Evolutionary conservation across 2,113 vertebrate species (phyloP), one percentile per base, ranked within the genome.

Genomic region (Hydropotes inermis): DNA sequence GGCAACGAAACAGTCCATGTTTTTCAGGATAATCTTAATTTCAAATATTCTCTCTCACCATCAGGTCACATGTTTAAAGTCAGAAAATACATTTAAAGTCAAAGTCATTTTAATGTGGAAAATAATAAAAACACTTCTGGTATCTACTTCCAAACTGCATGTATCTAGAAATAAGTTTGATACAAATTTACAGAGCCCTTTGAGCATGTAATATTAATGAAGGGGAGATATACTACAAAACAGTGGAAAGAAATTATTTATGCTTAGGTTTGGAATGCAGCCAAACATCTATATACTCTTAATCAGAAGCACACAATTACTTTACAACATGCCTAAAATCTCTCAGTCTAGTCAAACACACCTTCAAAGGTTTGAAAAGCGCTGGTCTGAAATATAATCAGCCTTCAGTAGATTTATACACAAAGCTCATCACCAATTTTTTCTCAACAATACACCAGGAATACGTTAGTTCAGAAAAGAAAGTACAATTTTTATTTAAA

Each of bases 1-100:
- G n/a, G 76, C 78, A 96, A 85, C 10, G 15, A 88, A 97, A 96
- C 30, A 90, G 43, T 94, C 15, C 87, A 50, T 52, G 45, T 67
- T 82, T 92, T 74, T 92, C 67, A 97, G n/a, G n/a, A 96, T 91
- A 61, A 96, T 55, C 50, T 97, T 94, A 43, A 87, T 57, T 97
- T 89, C 57, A 92, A 97, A 67, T 88, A 88, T 52, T 94, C 60
- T 91, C 50, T n/a, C 27, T 87, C 70, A 95, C 36, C 47, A 1
- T 45, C 30, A 88, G 47, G 39, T 50, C 10, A 90, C 33, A 67
- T 57, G 43, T 60, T 96, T 97, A 57, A 91, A 50, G 78, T 94
- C 11, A 89, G 39, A 84, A 95, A 94, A 92, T 54, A 94, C 19
- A 0, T 74, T 74, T 74, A 39, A 70, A 70, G 19, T 70, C n/a